Evolutionary conservation across 2,888 invertebrate species (phyloP), one percentile per base, ranked within the genome.

Genomic region (Tridacna gigas): DNA sequence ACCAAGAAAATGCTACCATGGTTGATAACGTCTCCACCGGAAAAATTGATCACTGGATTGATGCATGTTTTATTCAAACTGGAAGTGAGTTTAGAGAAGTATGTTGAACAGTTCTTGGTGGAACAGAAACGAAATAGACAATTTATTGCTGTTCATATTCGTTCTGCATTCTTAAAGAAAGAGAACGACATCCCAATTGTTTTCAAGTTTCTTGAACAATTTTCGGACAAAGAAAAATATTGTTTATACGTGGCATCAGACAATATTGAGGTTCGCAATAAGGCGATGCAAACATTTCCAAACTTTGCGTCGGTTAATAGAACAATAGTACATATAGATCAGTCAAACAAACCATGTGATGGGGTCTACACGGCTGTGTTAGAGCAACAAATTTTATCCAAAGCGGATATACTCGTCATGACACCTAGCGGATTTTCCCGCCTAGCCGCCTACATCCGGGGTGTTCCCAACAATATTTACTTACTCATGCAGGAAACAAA

Each of bases 251-350:
- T 71, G 18, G 71, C 71, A 51, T 71, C 71, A 15, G 86, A 86
- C 66, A 73, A 79, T 4, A 79, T 81, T 18, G 18, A 60, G 15
- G 28, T 86, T 9, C 48, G 73, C 61, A 47, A 26, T 20, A 9
- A 66, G 7, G 79, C 81, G 18, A 56, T n/a, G 45, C 1, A 2
- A 0, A 61, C 20, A 2, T 77, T 83, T 37, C 28, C 28, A 45
- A 80, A 74, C 56, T 67, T 45, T n/a, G 22, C 77, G 5, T 67
- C 71, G 15, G 9, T 65, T 0, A 45, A 78, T 66, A 5, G 74
- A 60, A 45, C 22, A n/a, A 81, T 86, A 9, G 69, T 86, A 7
- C 86, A 86, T 56, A 51, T 86, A n/a, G 86, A 86, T 76, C 47
- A 48, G n/a, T 67, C 25, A 25, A 63, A 48, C 11, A 63, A 71